Evolutionary conservation across 2,888 invertebrate genomes (phyloP).

Genomic region (Marronus borbonicus): DNA sequence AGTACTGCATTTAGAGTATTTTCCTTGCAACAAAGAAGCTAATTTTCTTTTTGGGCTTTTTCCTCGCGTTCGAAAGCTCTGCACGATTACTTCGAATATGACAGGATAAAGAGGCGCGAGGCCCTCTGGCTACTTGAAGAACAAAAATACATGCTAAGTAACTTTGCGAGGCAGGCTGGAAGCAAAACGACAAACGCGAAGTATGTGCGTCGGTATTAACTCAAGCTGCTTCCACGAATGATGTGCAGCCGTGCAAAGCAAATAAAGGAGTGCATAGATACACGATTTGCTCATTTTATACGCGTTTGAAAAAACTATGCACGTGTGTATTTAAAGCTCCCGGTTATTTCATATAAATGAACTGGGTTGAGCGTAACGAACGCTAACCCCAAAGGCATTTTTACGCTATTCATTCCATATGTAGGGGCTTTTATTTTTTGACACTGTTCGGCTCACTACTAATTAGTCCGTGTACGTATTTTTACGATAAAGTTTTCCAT

Average conservation of each 20-base stretch:
- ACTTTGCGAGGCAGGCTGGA: conserved; percentile 55
- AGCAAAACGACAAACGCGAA: conserved; percentile 63
- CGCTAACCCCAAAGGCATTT: neutral
- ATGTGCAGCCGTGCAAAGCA: conserved; percentile 61
- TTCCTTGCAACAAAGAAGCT: conserved; percentile 24
- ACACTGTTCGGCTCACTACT: too few species aligned
- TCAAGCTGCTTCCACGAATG: conserved; percentile 64
- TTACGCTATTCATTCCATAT: neutral
- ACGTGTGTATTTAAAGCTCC: conserved; percentile 14
- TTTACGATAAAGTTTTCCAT: too few species aligned
- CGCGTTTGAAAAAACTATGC: conserved; percentile 11
- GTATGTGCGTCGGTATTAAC: conserved; percentile 67
- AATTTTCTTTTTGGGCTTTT: conserved; percentile 35
- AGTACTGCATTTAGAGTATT: conserved; percentile 29
- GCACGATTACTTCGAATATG: conserved; percentile 54
- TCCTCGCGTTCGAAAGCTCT: conserved; percentile 55
- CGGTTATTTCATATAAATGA: neutral
- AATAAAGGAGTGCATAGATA: conserved; percentile 34
- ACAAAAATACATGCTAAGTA: conserved; percentile 61
- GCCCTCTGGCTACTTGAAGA: conserved; percentile 25
- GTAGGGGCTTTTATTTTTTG: neutral
- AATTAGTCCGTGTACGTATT: too few species aligned
- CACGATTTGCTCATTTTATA: conserved; percentile 39
- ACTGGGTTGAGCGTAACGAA: neutral
- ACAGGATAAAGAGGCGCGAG: conserved; percentile 54